Base-by-base conservation (phyloP, 1,140 invertebrate genomes). In the Drosophila kanapiae region DNA sequence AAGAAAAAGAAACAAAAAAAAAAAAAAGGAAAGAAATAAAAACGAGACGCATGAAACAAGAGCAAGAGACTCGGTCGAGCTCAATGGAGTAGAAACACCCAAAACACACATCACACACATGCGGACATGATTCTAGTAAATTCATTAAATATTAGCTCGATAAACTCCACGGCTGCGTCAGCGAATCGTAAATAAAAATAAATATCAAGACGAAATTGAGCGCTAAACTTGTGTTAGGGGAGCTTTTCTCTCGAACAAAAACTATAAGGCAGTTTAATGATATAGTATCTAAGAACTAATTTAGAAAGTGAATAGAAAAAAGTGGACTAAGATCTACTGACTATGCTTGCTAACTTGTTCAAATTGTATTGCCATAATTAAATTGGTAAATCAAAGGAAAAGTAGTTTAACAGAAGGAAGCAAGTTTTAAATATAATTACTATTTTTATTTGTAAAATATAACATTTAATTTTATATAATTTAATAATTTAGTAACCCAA, bases 61-160 rank as follows among this genome's bases (percentile, higher is more conserved):
- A n/a, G n/a, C n/a, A n/a, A n/a, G 37, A 47, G 56, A 49, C 47
- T 5, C 27, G 5, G 47, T 9, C 23, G 57, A 63, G 54, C 70
- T 78, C 58, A 84, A 80, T 82, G 49, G 29, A 82, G 65, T 60
- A 63, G 74, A 85, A 57, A 60, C 48, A 69, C 54, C 67, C 60
- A 68, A 54, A 70, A 61, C 53, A 48, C 42, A 60, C 38, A 62
- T 23, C 51, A 43, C 51, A 43, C 53, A 37, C 40, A 65, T 33
- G 33, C 42, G 42, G 56, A 71, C 48, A 54, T 58, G 68, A 75
- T 75, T 75, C 64, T 82, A 76, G 75, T 86, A 82, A 86, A 82
- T 86, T 79, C 65, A 77, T 78, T 82, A 76, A 87, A 86, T 86
- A 87, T 80, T 86, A 63, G 71, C 83, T 86, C 45, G n/a, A 72